Evolutionary conservation across 2,797 vertebrate species (phyloP), one percentile per base, ranked within the genome.

Genomic region (Peromyscus eremicus): DNA sequence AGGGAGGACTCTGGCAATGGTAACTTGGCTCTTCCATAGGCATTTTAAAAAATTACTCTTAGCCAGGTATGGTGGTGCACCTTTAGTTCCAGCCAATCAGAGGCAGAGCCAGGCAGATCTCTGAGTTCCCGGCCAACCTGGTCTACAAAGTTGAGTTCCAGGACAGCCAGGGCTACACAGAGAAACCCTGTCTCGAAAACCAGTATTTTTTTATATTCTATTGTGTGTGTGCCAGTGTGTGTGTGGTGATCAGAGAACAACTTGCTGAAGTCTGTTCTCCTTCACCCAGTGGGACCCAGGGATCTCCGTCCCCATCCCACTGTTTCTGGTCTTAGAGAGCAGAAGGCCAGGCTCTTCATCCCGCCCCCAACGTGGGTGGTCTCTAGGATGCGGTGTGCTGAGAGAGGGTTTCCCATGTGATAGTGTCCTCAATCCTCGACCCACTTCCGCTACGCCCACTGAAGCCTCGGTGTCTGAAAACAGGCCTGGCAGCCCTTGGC

Each of bases 121-220:
- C 14, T 43, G 10, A 13, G 37, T 75, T 43, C 71, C 25, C 34
- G 17, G 62, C 3, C 82, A 49, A 19, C 43, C 62, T 85, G 40
- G 3, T 66, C 40, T 34, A 43, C 71, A 49, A 34, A 68, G 82
- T n/a, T n/a, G 46, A 85, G 62, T 68, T 68, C 32, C 32, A 68
- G 32, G 62, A 49, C 32, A 85, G 62, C 32, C 43, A 85, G 64
- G 6, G 62, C 12, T 85, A 85, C 29, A 34, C 46, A 70, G 46
- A 86, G 46, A 70, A 86, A 52, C 83, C 21, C 64, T 86, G 32
- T 86, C 83, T 86, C 21, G 46, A 85, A 85, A 49, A 68, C 4
- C 19, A 25, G 12, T 75, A 60, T 57, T 32, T 40, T 70, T 12
- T 12, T 10, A 13, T 75, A 27, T 2, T 43, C 23, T 75, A 25